A percentile compares a stretch with the other conserved stretches of the same genome.
Conservation (phyloP, 2,888 invertebrate species). For the Acanthosepion lycidas region DNA sequence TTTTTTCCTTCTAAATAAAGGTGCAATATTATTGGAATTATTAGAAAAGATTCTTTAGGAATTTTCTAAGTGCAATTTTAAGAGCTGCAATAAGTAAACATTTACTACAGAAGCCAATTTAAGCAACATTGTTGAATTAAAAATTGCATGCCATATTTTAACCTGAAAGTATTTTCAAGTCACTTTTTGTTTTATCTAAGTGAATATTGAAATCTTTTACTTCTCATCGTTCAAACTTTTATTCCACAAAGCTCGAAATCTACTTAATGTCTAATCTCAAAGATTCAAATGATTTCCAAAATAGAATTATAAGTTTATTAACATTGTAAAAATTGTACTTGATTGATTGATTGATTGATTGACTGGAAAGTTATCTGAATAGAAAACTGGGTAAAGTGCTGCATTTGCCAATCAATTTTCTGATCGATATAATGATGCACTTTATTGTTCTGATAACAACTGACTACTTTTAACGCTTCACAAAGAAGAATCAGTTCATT, state of each 20-base stretch:
- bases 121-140: not conserved
- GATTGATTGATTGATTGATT: slow-evolving; percentile 16
- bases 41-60: not conserved
- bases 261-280: not conserved
- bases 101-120: not conserved
- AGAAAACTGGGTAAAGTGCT: slow-evolving; percentile 6
- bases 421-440: slow-evolving; percentile 12
- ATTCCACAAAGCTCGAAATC: not conserved
- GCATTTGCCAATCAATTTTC: not conserved
- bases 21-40: not conserved
- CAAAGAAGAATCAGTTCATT: slow-evolving; percentile 22
- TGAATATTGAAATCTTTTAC: not conserved
- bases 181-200: not conserved
- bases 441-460: not conserved
- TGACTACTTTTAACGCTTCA: not conserved
- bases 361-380: not conserved
- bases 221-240: not conserved
- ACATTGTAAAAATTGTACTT: not conserved
- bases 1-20: not conserved
- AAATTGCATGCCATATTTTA: not conserved
- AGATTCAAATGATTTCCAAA: not conserved
- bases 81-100: not conserved
- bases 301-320: slow-evolving; percentile 33
- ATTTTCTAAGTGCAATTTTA: not conserved
- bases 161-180: not conserved